A percentile compares a stretch with the other conserved stretches of the same genome.
These are phyloP conservation scores for Jaculus jaculus DNA, from an alignment of 2,113 vertebrate genomes.

Conservation along the genomic window DNA sequence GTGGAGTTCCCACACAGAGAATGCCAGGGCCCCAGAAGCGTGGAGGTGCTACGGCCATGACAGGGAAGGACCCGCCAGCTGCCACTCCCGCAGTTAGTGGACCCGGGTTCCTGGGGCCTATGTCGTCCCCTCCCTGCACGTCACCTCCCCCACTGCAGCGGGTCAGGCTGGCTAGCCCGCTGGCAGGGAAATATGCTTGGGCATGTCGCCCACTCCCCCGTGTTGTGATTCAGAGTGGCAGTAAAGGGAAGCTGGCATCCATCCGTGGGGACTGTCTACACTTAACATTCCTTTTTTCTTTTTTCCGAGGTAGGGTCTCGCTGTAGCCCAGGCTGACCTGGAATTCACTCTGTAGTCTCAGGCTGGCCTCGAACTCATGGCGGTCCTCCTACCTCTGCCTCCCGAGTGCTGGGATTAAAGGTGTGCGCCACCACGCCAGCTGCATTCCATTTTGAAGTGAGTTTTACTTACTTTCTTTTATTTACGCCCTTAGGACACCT, in stretches of 20 bases:
- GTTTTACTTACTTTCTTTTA: background rate
- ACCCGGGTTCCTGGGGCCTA: background rate
- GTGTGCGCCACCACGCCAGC: too few species aligned
- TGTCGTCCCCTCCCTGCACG: background rate
- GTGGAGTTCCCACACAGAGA: background rate
- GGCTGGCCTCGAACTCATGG: too few species aligned
- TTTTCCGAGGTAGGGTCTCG: too few species aligned
- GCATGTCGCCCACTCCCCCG: background rate
- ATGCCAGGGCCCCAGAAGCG: background rate
- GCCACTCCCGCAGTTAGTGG: background rate
- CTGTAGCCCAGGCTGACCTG: too few species aligned
- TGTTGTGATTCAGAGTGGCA: background rate
- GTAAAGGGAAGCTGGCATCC: background rate
- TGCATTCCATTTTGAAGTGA: background rate
- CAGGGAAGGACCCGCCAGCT: background rate
- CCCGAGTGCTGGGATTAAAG: too few species aligned
- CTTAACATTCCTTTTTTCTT: background rate
- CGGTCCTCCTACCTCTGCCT: too few species aligned
- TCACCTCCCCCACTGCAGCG: background rate
- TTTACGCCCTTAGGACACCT: slow-evolving; percentile 76
- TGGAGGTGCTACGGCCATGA: background rate
- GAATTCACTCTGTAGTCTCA: too few species aligned
- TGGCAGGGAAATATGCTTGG: background rate
- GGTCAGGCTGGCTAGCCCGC: background rate
- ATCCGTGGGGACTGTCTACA: background rate